Evolutionary conservation across 2,113 vertebrate genomes (phyloP).

Genomic region (Tragelaphus scriptus): DNA sequence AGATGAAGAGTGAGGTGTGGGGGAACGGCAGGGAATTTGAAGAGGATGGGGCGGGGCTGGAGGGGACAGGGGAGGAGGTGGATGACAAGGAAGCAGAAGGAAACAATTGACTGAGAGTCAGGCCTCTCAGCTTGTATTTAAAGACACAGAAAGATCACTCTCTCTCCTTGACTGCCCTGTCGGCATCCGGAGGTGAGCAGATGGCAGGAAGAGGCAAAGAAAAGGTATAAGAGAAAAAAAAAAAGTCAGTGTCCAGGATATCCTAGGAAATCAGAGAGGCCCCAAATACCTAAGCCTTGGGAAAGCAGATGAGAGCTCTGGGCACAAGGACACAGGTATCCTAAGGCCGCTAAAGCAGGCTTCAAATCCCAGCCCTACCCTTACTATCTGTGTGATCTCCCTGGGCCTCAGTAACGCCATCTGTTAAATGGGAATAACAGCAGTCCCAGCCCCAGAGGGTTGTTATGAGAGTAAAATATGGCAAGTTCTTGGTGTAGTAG

Average conservation of each 20-base stretch:
- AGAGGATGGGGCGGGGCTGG: slow-evolving; percentile 35
- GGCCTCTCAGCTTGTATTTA: slow-evolving; percentile 69
- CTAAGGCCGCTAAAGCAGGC: not conserved
- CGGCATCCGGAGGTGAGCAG: slow-evolving; percentile 24
- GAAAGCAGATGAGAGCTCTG: not conserved
- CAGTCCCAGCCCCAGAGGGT: not conserved
- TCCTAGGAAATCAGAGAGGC: slow-evolving; percentile 63
- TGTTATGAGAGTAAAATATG: not conserved
- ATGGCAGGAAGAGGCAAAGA: slow-evolving; percentile 56
- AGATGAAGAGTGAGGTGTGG: slow-evolving; percentile 70
- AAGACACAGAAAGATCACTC: slow-evolving; percentile 69
- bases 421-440: not conserved
- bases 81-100: not conserved
- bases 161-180: slow-evolving; percentile 57
- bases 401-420: not conserved
- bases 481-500: not conserved
- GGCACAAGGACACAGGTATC: not conserved
- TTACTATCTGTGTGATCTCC: not conserved
- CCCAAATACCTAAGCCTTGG: slow-evolving; percentile 41
- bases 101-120: slow-evolving; percentile 58
- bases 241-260: slow-evolving; percentile 28
- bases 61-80: slow-evolving; percentile 27
- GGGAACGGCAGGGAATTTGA: slow-evolving; percentile 25
- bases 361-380: not conserved
- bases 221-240: slow-evolving; percentile 45